Base-by-base conservation (phyloP, 2,797 vertebrate species). In the Characodon lateralis region DNA sequence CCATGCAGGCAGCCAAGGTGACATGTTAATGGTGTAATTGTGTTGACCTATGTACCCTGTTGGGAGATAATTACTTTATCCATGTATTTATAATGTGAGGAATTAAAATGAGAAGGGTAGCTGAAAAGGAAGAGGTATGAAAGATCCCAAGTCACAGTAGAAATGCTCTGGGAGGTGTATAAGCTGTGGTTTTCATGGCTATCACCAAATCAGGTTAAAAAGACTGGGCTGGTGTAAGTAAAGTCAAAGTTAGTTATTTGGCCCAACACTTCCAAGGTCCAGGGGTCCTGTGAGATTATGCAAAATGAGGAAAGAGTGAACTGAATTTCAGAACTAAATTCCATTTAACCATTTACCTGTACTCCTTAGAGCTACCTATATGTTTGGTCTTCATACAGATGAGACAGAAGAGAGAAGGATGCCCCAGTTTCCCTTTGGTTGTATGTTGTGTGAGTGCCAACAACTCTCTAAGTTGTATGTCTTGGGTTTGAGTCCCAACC, bases 1-100 rank as follows among this genome's bases (percentile, higher is more conserved):
- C 86, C 79, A 77, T 83, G 77, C 79, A 89, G 91, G 80, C 80
- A 78, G 80, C 80, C 79, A 43, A 82, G 88, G 88, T 89, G 90
- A 94, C 92, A 92, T 91, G 91, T 87, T 93, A 92, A 93, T 90
- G 85, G 82, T 92, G 88, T 92, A 92, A 93, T 92, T 90, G 89
- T 84, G 85, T 85, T 93, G 91, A 94, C 92, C 92, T 77, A 6
- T 84, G 81, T 80, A 83, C 83, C 89, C 88, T 84, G 80, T 83
- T 86, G 88, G 83, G 88, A 92, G 89, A 93, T 93, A 93, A 94
- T 94, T 92, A 94, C 85, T 85, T 88, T 88, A 80, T 89, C 87
- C 48, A 13, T 89, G 87, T 89, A 89, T 93, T 91, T 89, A 86
- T 91, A 92, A 90, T 88, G 81, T 80, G 85, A 90, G 78, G 72